These are phyloP conservation scores for Catostylus mosaicus DNA, from an alignment of 30 jellyfish, hydroid and myxozoan species.

Conservation along the genomic window DNA sequence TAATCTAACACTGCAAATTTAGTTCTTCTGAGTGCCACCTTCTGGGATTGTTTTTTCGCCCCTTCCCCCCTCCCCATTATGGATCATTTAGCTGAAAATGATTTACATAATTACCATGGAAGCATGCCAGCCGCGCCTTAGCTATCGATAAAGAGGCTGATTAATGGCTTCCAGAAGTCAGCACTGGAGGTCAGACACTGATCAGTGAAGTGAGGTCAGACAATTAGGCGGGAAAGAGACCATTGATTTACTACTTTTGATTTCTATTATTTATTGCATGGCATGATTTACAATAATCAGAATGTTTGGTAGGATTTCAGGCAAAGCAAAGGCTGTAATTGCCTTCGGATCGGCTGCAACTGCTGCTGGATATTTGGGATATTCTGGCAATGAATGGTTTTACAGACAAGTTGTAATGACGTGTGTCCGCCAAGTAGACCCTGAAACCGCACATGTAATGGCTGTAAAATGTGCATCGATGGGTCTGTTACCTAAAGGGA, in stretches of 20 bases:
- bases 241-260: too few species aligned
- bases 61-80: too few species aligned
- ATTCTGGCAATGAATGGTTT: slow-evolving; percentile 76
- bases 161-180: background rate
- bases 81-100: too few species aligned
- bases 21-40: too few species aligned
- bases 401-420: slow-evolving; percentile 77
- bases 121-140: background rate
- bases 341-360: slow-evolving; percentile 40
- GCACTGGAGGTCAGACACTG: too few species aligned
- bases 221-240: too few species aligned
- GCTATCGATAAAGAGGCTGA: background rate
- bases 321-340: slow-evolving; percentile 9
- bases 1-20: too few species aligned
- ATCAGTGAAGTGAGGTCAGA: too few species aligned
- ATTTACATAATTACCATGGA: too few species aligned
- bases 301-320: slow-evolving; percentile 19
- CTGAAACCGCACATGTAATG: slow-evolving; percentile 90
- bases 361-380: slow-evolving; percentile 33
- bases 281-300: background rate
- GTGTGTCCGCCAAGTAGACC: slow-evolving; percentile 67
- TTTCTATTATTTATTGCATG: too few species aligned
- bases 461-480: slow-evolving; percentile 81
- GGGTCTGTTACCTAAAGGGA: slow-evolving; percentile 68
- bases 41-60: too few species aligned